These are phyloP conservation scores for Rhopalosiphum maidis DNA, from an alignment of 1,140 invertebrate genomes.

Conservation along the genomic window DNA sequence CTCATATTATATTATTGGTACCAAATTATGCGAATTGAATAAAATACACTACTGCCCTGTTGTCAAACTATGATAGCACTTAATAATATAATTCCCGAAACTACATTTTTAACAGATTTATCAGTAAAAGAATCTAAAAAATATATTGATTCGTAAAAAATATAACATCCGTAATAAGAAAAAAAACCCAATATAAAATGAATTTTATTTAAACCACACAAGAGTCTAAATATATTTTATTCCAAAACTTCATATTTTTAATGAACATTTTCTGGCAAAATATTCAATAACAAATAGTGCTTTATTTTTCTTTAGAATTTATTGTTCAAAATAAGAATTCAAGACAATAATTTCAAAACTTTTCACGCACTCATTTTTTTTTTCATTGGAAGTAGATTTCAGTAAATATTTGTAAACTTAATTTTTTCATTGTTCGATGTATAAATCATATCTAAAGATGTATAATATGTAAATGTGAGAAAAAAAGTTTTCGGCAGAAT, in stretches of 20 bases:
- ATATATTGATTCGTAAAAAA: neutral
- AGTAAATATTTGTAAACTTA: slow-evolving; percentile 23
- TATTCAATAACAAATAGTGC: neutral
- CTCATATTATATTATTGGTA: neutral
- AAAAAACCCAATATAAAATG: neutral
- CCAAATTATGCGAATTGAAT: neutral
- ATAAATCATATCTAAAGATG: neutral
- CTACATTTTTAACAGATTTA: neutral
- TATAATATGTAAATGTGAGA: neutral
- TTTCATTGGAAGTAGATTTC: neutral
- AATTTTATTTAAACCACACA: neutral
- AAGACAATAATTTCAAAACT: slow-evolving; percentile 38
- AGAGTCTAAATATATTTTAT: neutral
- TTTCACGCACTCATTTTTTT: neutral
- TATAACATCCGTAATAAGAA: neutral
- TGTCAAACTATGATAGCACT: neutral
- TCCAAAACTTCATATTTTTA: neutral
- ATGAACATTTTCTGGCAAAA: neutral
- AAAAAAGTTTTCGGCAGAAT: neutral
- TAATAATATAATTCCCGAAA: neutral
- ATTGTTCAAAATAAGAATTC: neutral
- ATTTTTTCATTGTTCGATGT: neutral
- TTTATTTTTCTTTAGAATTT: slow-evolving; percentile 27
- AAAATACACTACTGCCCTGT: neutral
- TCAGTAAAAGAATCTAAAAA: neutral